Evolutionary conservation across 2,888 invertebrate species (phyloP).

Genomic region (Xanthorhoe designata): DNA sequence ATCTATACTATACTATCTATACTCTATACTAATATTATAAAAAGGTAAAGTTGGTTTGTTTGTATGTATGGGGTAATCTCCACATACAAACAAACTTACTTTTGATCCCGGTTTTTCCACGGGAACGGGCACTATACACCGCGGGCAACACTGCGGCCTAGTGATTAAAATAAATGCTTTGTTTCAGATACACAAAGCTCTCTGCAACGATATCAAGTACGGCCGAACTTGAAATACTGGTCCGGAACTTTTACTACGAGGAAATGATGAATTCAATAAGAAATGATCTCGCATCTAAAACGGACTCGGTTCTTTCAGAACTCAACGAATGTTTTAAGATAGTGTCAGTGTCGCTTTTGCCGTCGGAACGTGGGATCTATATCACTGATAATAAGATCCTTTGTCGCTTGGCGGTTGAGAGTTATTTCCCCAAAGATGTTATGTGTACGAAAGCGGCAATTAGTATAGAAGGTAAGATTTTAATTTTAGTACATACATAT

Average conservation of each 20-base stretch:
- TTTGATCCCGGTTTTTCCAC: no score
- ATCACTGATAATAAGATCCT: constrained; percentile 77
- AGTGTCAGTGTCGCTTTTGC: constrained; percentile 81
- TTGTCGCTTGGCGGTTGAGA: constrained; percentile 70
- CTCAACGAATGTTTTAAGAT: constrained; percentile 85
- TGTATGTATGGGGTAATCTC: no score
- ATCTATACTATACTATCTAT: no score
- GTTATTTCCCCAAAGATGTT: constrained; percentile 87
- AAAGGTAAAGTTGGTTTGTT: no score
- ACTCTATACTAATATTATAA: no score
- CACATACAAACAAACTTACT: background rate
- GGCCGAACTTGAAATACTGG: constrained; percentile 89
- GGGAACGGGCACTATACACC: no score
- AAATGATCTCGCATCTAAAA: constrained; percentile 71
- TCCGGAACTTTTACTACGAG: constrained; percentile 91
- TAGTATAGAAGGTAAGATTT: constrained; percentile 82
- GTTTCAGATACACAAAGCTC: constrained; percentile 89
- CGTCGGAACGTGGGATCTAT: constrained; percentile 82
- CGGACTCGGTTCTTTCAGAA: constrained; percentile 81
- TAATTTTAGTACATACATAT: background rate
- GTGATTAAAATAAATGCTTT: background rate
- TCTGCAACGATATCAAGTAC: constrained; percentile 93
- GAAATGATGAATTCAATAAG: constrained; percentile 91
- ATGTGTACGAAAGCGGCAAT: constrained; percentile 87
- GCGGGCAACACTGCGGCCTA: no score